phyloP scores from a whole-genome alignment of 2,113 vertebrate genomes.

The Phalacrocorax brasilianus region DNA sequence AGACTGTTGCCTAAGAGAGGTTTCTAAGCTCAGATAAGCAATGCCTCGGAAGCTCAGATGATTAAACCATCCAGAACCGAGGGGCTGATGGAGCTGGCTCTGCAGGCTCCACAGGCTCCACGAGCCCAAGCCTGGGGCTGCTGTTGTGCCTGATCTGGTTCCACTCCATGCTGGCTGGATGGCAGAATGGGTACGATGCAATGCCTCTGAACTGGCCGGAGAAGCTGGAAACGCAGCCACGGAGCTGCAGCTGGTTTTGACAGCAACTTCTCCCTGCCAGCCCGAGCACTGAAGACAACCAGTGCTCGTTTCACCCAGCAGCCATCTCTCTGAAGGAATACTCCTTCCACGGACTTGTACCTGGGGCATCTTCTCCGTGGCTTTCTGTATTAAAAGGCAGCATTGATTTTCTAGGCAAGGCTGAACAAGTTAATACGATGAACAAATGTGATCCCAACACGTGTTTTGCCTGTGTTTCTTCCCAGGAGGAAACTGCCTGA shows the following conservation, averaged over 20 bases:
- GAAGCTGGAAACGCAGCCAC: neutral
- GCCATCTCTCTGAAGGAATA: fast-evolving
- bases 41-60: neutral
- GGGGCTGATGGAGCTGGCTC: neutral
- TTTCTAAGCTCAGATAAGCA: neutral
- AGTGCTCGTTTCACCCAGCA: fast-evolving
- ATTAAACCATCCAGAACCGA: neutral
- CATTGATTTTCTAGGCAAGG: neutral
- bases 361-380: neutral
- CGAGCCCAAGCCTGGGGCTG: neutral
- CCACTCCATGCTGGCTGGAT: fast-evolving
- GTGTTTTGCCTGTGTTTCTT: neutral
- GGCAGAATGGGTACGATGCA: fast-evolving
- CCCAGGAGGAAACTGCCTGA: neutral
- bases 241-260: neutral
- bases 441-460: neutral
- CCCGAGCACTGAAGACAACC: neutral
- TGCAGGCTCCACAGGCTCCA: neutral
- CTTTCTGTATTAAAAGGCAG: neutral
- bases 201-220: too few species aligned
- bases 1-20: fast-evolving
- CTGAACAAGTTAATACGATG: neutral
- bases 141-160: neutral
- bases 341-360: neutral
- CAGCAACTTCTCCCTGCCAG: neutral